Conservation (phyloP, 53 echinoderm and acorn worm species). For the Patiria pectinifera region DNA sequence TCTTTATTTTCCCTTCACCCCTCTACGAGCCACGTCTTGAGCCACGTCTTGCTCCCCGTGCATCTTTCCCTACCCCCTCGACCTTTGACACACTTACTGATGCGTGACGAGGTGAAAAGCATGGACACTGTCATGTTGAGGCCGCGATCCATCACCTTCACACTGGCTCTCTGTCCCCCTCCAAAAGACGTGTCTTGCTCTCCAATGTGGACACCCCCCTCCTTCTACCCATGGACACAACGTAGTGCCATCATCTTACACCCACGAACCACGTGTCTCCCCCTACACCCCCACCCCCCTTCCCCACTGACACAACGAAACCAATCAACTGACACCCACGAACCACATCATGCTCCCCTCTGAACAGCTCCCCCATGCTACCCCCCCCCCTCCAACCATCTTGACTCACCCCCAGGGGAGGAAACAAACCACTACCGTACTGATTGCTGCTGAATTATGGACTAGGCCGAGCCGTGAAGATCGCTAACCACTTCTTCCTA, state of each 20-base stretch:
- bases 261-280: no score
- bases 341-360: not conserved
- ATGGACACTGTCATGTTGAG: not conserved
- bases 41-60: not conserved
- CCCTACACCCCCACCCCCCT: not conserved
- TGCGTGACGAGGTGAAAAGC: not conserved
- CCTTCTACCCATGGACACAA: no score
- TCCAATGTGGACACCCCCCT: no score
- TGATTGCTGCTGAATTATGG: slow-evolving; percentile 58
- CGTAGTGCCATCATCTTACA: no score
- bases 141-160: slow-evolving; percentile 23
- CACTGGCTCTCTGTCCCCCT: not conserved
- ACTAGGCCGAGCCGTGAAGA: slow-evolving; percentile 33
- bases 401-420: not conserved
- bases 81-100: not conserved
- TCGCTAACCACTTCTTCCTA: slow-evolving; percentile 52
- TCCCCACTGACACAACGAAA: not conserved
- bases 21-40: not conserved
- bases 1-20: not conserved
- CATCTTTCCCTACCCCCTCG: not conserved
- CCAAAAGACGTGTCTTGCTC: not conserved
- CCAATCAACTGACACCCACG: not conserved
- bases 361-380: not conserved
- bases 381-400: not conserved
- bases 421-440: slow-evolving; percentile 53